phyloP scores from a whole-genome alignment of 2,888 invertebrate genomes.

The Melanophora roralis region DNA sequence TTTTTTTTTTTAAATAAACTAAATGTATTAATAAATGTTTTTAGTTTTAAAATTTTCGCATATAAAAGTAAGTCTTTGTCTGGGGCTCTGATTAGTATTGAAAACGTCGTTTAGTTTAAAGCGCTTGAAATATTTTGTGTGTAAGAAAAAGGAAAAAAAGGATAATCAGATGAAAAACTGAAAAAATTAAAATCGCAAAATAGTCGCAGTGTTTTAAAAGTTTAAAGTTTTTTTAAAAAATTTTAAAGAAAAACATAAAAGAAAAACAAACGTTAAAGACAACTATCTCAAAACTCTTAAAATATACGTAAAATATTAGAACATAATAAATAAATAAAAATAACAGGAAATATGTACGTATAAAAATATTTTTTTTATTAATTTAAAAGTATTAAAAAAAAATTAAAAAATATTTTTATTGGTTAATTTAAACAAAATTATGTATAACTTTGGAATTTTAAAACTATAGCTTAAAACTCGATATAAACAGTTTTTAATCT shows the following conservation, averaged over 20 bases:
- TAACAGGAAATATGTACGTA: neutral
- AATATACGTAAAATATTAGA: no score
- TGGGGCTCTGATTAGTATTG: conserved; percentile 75
- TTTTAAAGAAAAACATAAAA: neutral
- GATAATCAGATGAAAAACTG: neutral
- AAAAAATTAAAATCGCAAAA: no score
- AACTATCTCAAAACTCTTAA: no score
- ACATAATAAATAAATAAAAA: no score
- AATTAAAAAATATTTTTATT: no score
- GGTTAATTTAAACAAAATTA: no score
- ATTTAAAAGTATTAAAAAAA: no score
- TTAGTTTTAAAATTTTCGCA: conserved; percentile 61
- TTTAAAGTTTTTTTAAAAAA: no score
- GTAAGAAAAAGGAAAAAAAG: neutral
- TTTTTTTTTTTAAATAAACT: conserved; percentile 13
- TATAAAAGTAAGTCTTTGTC: conserved; percentile 72
- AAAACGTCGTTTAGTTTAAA: conserved; percentile 70
- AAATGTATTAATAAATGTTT: neutral
- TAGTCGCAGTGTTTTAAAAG: neutral
- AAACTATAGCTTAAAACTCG: no score
- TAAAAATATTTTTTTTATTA: neutral
- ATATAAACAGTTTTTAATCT: no score
- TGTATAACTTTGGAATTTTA: no score
- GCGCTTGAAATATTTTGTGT: conserved; percentile 51
- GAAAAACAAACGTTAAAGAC: conserved; percentile 19